phyloP scores from a whole-genome alignment of 2,797 vertebrate species.

The Enteromius argenteus region DNA sequence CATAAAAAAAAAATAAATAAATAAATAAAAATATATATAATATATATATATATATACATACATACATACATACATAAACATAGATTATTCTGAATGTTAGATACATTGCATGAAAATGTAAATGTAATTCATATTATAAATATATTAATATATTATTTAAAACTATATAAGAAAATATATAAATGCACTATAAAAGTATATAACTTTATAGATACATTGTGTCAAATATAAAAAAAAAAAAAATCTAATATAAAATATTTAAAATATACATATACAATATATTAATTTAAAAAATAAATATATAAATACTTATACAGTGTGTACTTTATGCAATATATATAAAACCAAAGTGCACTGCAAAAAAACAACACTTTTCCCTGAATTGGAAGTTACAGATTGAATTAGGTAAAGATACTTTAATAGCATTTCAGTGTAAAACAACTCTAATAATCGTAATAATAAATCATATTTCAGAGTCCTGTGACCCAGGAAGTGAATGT shows the following conservation, averaged over 20 bases:
- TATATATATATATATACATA: no score
- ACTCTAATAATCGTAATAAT: no score
- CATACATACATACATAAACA: no score
- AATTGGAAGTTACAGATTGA: not conserved
- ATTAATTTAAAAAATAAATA: no score
- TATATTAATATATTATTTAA: not conserved
- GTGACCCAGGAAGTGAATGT: conserved; percentile 19
- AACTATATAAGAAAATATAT: not conserved
- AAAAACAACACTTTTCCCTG: not conserved
- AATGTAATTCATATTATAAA: not conserved
- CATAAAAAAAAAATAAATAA: not conserved
- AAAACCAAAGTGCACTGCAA: not conserved
- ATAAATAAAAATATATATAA: no score
- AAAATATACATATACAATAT: no score
- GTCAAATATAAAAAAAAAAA: no score
- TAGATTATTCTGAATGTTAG: not conserved
- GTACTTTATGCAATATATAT: no score
- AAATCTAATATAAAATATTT: no score
- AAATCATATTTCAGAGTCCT: not conserved
- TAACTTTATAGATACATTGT: no score
- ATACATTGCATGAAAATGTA: not conserved
- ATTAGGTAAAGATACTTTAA: not conserved
- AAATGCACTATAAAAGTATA: not conserved
- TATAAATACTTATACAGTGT: no score
- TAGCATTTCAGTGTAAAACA: not conserved